Percentiles rank a stretch among this genome's conserved stretches.
These are phyloP conservation scores for Argyresthia albistria DNA, from an alignment of 2,888 invertebrate genomes.

Conservation along the genomic window DNA sequence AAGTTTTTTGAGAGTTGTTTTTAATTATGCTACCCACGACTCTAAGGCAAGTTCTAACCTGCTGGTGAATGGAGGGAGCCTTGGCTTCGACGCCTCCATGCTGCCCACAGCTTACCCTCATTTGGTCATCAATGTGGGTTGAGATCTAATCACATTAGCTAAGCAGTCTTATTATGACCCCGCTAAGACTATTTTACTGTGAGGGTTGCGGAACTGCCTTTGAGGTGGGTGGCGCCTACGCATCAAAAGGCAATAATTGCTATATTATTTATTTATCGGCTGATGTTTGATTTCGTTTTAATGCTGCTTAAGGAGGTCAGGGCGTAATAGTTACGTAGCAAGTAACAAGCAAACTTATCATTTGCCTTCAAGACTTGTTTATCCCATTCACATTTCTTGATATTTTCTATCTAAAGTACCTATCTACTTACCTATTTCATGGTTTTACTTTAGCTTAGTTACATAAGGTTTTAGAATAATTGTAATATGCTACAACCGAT, in stretches of 20 bases:
- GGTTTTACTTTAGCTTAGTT: too few species aligned
- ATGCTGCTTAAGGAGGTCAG: constrained; percentile 2
- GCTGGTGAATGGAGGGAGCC: constrained; percentile 60
- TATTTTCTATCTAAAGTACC: not conserved
- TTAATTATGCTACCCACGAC: constrained; percentile 63
- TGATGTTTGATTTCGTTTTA: constrained; percentile 17
- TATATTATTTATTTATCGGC: constrained; percentile 26
- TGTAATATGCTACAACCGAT: too few species aligned
- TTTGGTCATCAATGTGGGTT: constrained; percentile 66
- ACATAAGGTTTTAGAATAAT: too few species aligned
- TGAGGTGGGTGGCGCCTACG: constrained; percentile 50
- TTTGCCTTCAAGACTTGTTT: not conserved
- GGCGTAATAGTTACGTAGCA: not conserved
- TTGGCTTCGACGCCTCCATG: constrained; percentile 66
- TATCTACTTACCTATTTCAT: too few species aligned
- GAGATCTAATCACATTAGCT: constrained; percentile 45
- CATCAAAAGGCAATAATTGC: constrained; percentile 38
- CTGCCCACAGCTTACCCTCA: constrained; percentile 67
- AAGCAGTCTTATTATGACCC: constrained; percentile 59
- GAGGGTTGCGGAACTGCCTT: constrained; percentile 52
- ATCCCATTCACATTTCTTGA: not conserved
- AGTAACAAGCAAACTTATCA: not conserved
- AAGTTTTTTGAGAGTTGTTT: constrained; percentile 28
- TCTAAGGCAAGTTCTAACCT: constrained; percentile 26
- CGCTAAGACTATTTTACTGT: constrained; percentile 46